Conservation (phyloP, 1,140 invertebrate genomes). For the Drosophila orena region DNA sequence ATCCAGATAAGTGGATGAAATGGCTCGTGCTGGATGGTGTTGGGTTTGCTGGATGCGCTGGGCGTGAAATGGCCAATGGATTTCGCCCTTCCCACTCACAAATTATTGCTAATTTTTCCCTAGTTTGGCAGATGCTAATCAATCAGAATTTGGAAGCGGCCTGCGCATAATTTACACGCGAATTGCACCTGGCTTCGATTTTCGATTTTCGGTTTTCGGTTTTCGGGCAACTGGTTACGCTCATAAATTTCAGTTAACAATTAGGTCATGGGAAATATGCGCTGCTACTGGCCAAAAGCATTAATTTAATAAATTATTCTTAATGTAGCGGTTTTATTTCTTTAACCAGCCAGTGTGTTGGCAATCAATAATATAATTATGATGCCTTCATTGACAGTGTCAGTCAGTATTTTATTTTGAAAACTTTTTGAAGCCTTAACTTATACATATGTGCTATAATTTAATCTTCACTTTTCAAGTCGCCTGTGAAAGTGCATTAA, state of each 20-base stretch:
- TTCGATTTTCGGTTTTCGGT: too few species aligned
- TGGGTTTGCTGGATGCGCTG: not conserved
- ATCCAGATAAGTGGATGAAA: slow-evolving; percentile 47
- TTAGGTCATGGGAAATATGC: not conserved
- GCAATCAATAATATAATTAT: too few species aligned
- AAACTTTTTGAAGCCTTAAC: too few species aligned
- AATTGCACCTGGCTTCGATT: not conserved
- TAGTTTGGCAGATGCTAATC: slow-evolving; percentile 27
- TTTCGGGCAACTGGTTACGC: slow-evolving; percentile 5
- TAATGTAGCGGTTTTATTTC: too few species aligned
- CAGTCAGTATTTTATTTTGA: too few species aligned
- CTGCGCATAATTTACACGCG: not conserved
- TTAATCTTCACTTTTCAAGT: slow-evolving; percentile 7
- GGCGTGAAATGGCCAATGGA: slow-evolving; percentile 43
- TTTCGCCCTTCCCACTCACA: slow-evolving; percentile 1
- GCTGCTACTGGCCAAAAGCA: not conserved
- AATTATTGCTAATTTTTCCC: slow-evolving; percentile 38
- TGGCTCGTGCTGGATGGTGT: slow-evolving; percentile 26
- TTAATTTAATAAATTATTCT: not conserved
- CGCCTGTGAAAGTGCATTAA: slow-evolving; percentile 26
- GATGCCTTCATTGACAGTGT: too few species aligned
- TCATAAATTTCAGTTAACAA: slow-evolving; percentile 9
- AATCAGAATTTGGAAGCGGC: slow-evolving; percentile 26
- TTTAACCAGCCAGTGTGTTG: too few species aligned
- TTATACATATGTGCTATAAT: slow-evolving; percentile 1